phyloP scores from a whole-genome alignment of 1,140 invertebrate genomes.

The Anoplophora glabripennis region DNA sequence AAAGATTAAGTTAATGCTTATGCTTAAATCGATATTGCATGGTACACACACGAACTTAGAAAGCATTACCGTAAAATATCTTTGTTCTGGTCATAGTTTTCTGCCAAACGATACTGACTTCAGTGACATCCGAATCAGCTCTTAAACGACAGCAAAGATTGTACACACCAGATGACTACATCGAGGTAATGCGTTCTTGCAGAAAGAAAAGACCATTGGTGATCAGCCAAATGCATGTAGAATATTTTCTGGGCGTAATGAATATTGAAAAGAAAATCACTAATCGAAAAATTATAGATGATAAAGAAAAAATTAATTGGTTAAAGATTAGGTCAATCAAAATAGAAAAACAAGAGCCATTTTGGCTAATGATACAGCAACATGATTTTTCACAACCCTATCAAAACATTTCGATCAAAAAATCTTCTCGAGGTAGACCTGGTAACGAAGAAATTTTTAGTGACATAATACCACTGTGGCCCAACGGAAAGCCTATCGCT shows the following conservation, averaged over 20 bases:
- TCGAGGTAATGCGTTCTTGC: constrained; percentile 32
- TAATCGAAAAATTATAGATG: background rate
- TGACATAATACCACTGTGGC: constrained; percentile 9
- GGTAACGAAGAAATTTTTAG: constrained; percentile 4
- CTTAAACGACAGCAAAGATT: constrained; percentile 39
- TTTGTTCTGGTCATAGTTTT: constrained; percentile 41
- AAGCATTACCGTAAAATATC: constrained; percentile 39
- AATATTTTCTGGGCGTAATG: background rate
- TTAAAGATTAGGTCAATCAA: background rate
- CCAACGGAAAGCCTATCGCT: constrained; percentile 11
- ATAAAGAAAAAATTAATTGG: constrained; percentile 13
- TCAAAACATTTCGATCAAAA: background rate
- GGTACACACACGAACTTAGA: constrained; percentile 28
- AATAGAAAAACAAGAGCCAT: constrained; percentile 7
- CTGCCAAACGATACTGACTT: constrained; percentile 47
- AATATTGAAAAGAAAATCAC: constrained; percentile 7
- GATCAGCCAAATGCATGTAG: background rate
- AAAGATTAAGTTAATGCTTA: constrained; percentile 45
- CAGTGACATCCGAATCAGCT: constrained; percentile 35
- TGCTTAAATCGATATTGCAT: constrained; percentile 39
- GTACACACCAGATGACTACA: constrained; percentile 40
- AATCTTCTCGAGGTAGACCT: constrained; percentile 1
- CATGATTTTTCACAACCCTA: background rate
- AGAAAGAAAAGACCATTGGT: constrained; percentile 26
- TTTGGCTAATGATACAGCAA: constrained; percentile 3